These are phyloP conservation scores for Cryptomyrus ogoouensis DNA, from an alignment of 2,113 vertebrate species.

Conservation along the genomic window DNA sequence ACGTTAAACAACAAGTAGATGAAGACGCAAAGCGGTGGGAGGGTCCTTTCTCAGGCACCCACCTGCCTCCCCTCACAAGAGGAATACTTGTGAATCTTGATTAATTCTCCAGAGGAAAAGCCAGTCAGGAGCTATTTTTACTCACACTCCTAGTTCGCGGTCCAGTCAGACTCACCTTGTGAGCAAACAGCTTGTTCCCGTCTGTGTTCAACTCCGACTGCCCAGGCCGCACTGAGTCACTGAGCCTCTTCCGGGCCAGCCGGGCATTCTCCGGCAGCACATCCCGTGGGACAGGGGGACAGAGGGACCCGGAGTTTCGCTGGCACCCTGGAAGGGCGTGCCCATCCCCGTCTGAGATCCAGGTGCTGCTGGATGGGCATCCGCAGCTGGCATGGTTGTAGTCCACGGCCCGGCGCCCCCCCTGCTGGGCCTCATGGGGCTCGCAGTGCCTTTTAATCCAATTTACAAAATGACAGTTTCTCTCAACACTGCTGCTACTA, in stretches of 20 bases:
- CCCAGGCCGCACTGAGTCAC: constrained; percentile 28
- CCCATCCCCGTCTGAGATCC: constrained; percentile 29
- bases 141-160: too few relatives aligned
- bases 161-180: constrained; percentile 54
- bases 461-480: too few relatives aligned
- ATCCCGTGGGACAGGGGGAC: background rate
- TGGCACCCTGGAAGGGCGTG: constrained; percentile 38
- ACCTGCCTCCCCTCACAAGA: background rate
- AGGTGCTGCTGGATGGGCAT: constrained; percentile 38
- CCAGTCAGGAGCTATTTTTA: background rate
- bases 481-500: too few relatives aligned
- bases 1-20: background rate
- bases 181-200: constrained; percentile 49
- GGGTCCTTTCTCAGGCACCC: background rate
- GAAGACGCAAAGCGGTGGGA: background rate
- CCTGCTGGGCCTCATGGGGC: constrained; percentile 33
- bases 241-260: constrained; percentile 52
- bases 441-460: too few relatives aligned
- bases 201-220: constrained; percentile 38
- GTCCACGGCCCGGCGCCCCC: constrained; percentile 29
- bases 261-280: constrained; percentile 37
- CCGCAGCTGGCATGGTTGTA: constrained; percentile 35
- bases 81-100: background rate
- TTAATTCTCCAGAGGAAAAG: background rate
- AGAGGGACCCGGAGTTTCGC: constrained; percentile 4